A percentile compares a stretch with the other conserved stretches of the same genome.
These are phyloP conservation scores for Protonemura montana DNA, from an alignment of 2,888 invertebrate genomes.

Conservation along the genomic window DNA sequence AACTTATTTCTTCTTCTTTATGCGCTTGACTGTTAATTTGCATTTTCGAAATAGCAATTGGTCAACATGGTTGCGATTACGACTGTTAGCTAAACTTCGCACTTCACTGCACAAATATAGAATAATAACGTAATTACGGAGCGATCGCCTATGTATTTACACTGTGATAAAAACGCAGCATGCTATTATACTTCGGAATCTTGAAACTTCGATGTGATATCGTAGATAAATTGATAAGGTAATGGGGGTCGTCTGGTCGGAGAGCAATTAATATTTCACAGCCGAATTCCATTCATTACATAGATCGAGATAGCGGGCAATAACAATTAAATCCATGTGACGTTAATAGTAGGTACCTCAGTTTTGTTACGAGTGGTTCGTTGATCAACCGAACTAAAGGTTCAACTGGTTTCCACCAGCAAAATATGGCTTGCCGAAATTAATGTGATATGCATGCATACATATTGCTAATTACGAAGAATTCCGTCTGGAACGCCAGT, in stretches of 20 bases:
- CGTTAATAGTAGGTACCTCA: not conserved
- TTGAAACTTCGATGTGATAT: not conserved
- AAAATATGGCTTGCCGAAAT: not conserved
- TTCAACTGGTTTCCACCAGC: slow-evolving; percentile 13
- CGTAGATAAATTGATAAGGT: not conserved
- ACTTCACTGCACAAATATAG: not conserved
- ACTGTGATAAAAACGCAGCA: not conserved
- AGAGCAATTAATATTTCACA: not conserved
- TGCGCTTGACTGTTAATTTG: not conserved
- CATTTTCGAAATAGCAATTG: not conserved
- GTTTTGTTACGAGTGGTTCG: not conserved
- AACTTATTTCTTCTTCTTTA: not conserved
- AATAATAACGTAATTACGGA: not conserved
- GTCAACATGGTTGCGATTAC: not conserved
- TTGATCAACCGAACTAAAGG: too few relatives aligned
- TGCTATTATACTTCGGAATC: not conserved
- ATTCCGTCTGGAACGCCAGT: not conserved
- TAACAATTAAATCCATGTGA: not conserved
- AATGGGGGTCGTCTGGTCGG: not conserved
- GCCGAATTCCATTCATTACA: not conserved
- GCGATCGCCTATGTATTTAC: not conserved
- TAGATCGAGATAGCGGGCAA: not conserved
- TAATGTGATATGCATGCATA: too few relatives aligned
- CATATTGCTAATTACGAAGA: not conserved
- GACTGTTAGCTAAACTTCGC: not conserved